These are phyloP conservation scores for Microcebus lehilahytsara DNA, from an alignment of 2,113 vertebrate species.

Conservation along the genomic window DNA sequence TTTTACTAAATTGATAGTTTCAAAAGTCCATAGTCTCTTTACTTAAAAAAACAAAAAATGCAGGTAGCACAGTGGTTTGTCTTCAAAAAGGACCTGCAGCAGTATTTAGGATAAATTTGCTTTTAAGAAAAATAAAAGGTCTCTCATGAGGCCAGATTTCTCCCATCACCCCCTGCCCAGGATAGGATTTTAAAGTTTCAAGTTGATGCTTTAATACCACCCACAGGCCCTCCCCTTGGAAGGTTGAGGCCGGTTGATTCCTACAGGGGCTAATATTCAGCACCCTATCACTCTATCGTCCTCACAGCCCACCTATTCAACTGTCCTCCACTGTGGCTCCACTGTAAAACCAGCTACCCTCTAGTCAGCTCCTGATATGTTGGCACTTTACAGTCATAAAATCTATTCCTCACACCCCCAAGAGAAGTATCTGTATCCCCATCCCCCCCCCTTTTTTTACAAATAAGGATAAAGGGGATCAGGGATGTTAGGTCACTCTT, in stretches of 20 bases:
- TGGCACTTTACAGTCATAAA: background rate
- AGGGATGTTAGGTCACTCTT: background rate
- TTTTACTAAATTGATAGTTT: background rate
- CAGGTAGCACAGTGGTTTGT: background rate
- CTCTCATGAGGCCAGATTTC: background rate
- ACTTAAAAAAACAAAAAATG: background rate
- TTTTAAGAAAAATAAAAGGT: slow-evolving; percentile 16
- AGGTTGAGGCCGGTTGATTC: background rate
- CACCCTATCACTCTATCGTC: background rate
- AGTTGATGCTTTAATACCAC: background rate
- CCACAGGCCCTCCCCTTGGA: background rate
- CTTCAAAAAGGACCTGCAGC: background rate
- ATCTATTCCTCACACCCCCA: background rate
- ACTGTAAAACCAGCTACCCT: background rate
- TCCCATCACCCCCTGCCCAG: background rate
- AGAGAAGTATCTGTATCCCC: background rate
- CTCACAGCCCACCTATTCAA: background rate
- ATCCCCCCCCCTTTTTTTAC: too few species aligned
- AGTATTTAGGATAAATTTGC: background rate
- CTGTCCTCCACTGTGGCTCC: background rate
- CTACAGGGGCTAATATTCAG: background rate
- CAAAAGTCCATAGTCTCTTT: background rate
- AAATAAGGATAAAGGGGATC: background rate
- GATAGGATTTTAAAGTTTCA: background rate
- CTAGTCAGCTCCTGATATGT: background rate